Percentiles rank a stretch among this genome's conserved stretches.
These are phyloP conservation scores for Diorhabda carinulata DNA, from an alignment of 1,140 invertebrate genomes.

Conservation along the genomic window DNA sequence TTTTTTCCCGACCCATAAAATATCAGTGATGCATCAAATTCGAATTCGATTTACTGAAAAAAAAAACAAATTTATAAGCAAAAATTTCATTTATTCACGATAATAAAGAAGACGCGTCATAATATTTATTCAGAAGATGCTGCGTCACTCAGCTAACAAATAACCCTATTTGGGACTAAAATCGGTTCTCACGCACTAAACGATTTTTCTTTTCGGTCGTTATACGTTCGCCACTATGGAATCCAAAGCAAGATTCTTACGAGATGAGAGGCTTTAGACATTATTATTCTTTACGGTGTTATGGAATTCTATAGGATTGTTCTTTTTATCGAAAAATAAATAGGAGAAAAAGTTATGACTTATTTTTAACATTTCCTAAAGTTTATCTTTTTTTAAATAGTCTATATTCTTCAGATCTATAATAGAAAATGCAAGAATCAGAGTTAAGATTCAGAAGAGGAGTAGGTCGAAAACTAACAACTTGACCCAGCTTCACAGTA, in stretches of 20 bases:
- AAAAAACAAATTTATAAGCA: background rate
- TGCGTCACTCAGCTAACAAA: background rate
- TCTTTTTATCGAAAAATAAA: too few relatives aligned
- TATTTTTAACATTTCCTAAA: too few relatives aligned
- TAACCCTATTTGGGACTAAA: background rate
- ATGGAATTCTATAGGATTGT: too few relatives aligned
- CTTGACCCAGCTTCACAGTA: too few relatives aligned
- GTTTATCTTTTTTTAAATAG: too few relatives aligned
- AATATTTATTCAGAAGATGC: constrained; percentile 3
- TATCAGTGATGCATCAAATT: background rate
- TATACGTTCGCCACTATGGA: background rate
- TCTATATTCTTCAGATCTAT: too few relatives aligned
- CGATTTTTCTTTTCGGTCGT: background rate
- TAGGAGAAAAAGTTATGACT: too few relatives aligned
- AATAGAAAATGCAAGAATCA: too few relatives aligned
- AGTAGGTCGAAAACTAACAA: too few relatives aligned
- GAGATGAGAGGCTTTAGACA: background rate
- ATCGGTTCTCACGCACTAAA: background rate
- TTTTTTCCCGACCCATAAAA: background rate
- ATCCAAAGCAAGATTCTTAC: background rate
- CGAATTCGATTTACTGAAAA: background rate
- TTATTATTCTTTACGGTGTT: background rate
- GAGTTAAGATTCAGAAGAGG: too few relatives aligned
- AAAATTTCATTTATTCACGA: constrained; percentile 3
- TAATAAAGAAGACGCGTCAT: background rate